Conservation (phyloP, 2,113 vertebrate genomes). For the Macquaria ambigua region DNA sequence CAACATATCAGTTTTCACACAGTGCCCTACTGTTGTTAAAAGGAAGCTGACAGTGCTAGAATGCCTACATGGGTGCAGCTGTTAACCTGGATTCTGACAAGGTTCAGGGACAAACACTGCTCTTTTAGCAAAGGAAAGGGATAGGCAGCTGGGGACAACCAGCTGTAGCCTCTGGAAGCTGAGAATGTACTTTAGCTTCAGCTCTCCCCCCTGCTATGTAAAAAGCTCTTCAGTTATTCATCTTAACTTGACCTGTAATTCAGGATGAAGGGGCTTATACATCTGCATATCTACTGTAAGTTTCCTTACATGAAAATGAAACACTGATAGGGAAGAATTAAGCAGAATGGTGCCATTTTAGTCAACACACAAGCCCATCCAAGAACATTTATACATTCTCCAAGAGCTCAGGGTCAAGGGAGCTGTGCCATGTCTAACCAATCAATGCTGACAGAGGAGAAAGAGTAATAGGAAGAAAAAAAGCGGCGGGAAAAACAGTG, state of each 20-base stretch:
- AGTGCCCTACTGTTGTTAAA: neutral
- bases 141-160: neutral
- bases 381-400: conserved; percentile 1
- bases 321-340: neutral
- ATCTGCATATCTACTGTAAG: neutral
- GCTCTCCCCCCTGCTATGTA: neutral
- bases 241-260: neutral
- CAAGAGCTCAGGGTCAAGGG: neutral
- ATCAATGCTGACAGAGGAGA: neutral
- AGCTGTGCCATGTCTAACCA: conserved; percentile 1
- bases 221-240: neutral
- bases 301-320: neutral
- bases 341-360: neutral
- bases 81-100: conserved; percentile 42
- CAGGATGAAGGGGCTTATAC: neutral
- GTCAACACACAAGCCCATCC: neutral
- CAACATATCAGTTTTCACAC: conserved; percentile 11
- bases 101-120: conserved; percentile 8
- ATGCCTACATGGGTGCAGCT: conserved; percentile 9
- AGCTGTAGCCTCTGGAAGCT: conserved; percentile 3
- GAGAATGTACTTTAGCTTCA: neutral
- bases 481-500: neutral
- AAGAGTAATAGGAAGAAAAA: neutral
- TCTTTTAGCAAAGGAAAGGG: conserved; percentile 22
- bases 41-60: conserved; percentile 15